Evolutionary conservation across 2,797 vertebrate genomes (phyloP), one percentile per base, ranked within the genome.

Genomic region (Chiloscyllium punctatum): DNA sequence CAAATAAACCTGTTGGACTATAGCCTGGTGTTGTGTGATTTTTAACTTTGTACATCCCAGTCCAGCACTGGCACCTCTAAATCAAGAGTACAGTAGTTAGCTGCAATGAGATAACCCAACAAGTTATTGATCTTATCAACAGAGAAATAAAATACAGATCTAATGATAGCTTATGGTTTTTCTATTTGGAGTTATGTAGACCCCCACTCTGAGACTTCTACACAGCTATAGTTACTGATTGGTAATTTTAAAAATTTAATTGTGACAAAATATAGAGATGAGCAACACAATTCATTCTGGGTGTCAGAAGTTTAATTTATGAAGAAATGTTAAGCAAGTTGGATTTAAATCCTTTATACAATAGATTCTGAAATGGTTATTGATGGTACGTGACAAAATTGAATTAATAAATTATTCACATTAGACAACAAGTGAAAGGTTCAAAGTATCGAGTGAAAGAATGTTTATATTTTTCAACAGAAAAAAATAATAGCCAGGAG

Each of bases 271-370:
- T 42, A 84, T 42, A 82, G 16, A 37, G 77, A 68, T 66, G 57
- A n/a, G 16, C 33, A 21, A 7, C 15, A 37, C 33, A 66, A 33
- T 37, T 66, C n/a, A 37, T 91, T 66, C 33, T 66, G 33, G 33
- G 33, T 66, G n/a, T 91, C 88, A n/a, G 33, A 91, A 91, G 21
- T 66, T 66, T 62, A 68, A 91, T 16, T 90, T 91, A 91, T 91
- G 88, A 91, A 91, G 51, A 48, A 86, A 25, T 27, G 2, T 66
- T 66, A 37, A 91, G 18, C 16, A 91, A 66, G 88, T n/a, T 66
- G 57, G 57, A 91, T 13, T 82, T 82, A 2, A 18, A 15, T 21
- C 66, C 33, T 66, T 33, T 66, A 18, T 1, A 91, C n/a, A 16
- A 21, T 4, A 37, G 57, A 91, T 91, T 91, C 66, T 91, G 88